Evolutionary conservation across 2,797 vertebrate species (phyloP).

Genomic region (Gymnoscopelus microlampas): DNA sequence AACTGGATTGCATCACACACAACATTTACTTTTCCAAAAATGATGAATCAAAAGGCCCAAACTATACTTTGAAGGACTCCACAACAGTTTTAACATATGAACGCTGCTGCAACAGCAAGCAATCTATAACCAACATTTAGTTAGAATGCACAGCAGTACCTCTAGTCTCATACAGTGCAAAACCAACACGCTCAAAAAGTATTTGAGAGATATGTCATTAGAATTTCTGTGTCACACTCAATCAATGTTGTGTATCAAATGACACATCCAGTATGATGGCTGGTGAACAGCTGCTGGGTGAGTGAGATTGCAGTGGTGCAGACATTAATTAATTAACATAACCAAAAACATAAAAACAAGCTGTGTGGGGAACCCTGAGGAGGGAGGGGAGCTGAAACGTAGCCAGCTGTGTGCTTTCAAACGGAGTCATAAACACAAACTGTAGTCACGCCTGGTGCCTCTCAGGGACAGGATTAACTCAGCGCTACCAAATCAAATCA

Average conservation of each 20-base stretch:
- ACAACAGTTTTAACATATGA: too few relatives aligned
- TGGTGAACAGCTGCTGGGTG: constrained; percentile 64
- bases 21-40: constrained; percentile 52
- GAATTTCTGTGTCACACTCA: constrained; percentile 53
- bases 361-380: constrained; percentile 28
- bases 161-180: constrained; percentile 18
- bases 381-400: constrained; percentile 40
- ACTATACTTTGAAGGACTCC: too few relatives aligned
- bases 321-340: constrained; percentile 66
- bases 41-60: constrained; percentile 57
- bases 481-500: constrained; percentile 1
- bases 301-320: constrained; percentile 45
- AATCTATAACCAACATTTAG: too few relatives aligned
- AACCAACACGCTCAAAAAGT: constrained; percentile 33
- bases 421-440: constrained; percentile 21
- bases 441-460: not conserved
- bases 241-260: constrained; percentile 55
- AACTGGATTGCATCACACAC: constrained; percentile 55
- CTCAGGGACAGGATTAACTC: not conserved
- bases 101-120: too few relatives aligned
- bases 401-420: constrained; percentile 61
- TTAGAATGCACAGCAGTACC: constrained; percentile 8
- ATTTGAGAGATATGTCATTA: constrained; percentile 51
- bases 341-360: constrained; percentile 55
- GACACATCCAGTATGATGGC: constrained; percentile 31